Conservation (phyloP, 2,797 vertebrate species). For the Intellagama lesueurii region DNA sequence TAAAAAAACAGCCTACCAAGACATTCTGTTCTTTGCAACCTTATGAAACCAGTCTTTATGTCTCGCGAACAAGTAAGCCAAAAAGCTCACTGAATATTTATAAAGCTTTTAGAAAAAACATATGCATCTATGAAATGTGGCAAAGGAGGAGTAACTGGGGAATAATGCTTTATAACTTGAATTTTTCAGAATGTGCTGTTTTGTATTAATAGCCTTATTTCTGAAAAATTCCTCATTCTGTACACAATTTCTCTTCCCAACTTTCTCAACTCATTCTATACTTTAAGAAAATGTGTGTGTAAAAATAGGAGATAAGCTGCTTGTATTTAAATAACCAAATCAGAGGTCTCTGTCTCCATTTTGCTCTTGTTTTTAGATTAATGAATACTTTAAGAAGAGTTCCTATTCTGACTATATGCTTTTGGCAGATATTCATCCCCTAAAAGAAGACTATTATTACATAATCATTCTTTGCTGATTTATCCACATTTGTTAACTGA, state of each 20-base stretch:
- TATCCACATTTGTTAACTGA: not conserved
- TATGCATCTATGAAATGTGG: not conserved
- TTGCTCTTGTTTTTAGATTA: not conserved
- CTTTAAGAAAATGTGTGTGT: slow-evolving; percentile 5
- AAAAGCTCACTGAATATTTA: slow-evolving; percentile 3
- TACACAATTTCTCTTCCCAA: not conserved
- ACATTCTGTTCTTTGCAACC: not conserved
- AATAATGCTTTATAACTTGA: slow-evolving; percentile 1
- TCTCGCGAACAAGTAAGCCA: slow-evolving; percentile 1
- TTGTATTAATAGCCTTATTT: slow-evolving; percentile 8
- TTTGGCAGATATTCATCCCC: not conserved
- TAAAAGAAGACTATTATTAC: not conserved
- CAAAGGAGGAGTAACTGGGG: not conserved
- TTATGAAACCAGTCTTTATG: not conserved
- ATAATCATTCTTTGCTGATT: not conserved
- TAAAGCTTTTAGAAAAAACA: not conserved
- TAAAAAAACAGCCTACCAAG: not conserved
- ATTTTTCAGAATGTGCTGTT: not conserved
- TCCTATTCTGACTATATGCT: not conserved
- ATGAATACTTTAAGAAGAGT: not conserved
- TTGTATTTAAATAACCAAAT: not conserved
- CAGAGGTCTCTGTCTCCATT: not conserved
- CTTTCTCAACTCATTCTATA: slow-evolving; percentile 22
- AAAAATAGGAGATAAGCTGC: not conserved
- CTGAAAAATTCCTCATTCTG: slow-evolving; percentile 15